These are phyloP conservation scores for Sebastes cheni DNA, from an alignment of 2,797 vertebrate genomes.

Conservation along the genomic window DNA sequence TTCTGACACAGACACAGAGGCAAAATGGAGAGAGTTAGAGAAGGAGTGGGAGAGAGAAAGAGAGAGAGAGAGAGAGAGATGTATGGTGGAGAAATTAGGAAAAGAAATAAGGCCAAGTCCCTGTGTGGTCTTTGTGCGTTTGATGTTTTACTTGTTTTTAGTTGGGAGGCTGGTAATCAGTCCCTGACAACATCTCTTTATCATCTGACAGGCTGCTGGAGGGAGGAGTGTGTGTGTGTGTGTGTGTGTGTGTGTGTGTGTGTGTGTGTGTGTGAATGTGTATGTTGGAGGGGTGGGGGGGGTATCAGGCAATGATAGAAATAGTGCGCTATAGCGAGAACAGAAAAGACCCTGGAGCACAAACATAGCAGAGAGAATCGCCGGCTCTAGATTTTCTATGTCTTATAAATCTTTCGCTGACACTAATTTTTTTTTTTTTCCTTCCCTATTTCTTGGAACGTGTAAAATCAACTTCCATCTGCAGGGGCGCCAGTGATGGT, in stretches of 20 bases:
- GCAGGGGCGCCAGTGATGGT: slow-evolving; percentile 36
- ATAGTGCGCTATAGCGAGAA: slow-evolving; percentile 52
- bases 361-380: slow-evolving; percentile 73
- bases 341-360: slow-evolving; percentile 72
- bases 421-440: slow-evolving; percentile 49
- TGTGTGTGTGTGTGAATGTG: not conserved
- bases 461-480: slow-evolving; percentile 70
- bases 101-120: slow-evolving; percentile 66
- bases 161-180: slow-evolving; percentile 77
- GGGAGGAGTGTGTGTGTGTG: not conserved
- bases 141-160: slow-evolving; percentile 74
- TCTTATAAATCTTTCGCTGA: slow-evolving; percentile 83
- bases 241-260: not conserved
- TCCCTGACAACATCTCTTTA: slow-evolving; percentile 76
- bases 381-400: slow-evolving; percentile 65
- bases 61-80: slow-evolving; percentile 2
- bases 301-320: slow-evolving; percentile 53
- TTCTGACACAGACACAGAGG: slow-evolving; percentile 42
- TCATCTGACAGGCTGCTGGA: slow-evolving; percentile 74
- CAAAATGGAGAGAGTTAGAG: slow-evolving; percentile 35
- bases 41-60: not conserved
- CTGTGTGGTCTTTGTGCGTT: slow-evolving; percentile 66
- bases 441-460: slow-evolving; percentile 56
- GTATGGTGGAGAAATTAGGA: slow-evolving; percentile 29
- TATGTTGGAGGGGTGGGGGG: not conserved